Evolutionary conservation across 2,113 vertebrate species (phyloP), one percentile per base, ranked within the genome.

Genomic region (Rhabdomys dilectus): DNA sequence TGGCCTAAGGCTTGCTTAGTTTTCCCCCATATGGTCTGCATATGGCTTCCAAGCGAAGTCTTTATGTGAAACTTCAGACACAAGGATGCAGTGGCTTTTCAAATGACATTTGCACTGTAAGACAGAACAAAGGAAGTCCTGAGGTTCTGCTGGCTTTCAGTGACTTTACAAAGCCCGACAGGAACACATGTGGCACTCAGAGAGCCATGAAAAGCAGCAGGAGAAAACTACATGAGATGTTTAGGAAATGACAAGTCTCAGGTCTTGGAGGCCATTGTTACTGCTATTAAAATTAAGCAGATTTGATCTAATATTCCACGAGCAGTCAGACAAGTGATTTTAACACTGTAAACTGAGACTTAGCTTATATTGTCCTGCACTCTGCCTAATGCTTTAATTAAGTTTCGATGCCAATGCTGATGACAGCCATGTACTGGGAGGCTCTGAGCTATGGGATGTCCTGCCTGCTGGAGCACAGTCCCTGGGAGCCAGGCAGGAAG

Each of bases 271-370:
- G 76, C 73, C 51, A 96, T 97, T 88, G 78, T 91, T 85, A 87
- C 77, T 29, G 91, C 85, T 95, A 97, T 97, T 97, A 97, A 98
- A 98, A 98, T 97, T 97, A 98, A 98, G 96, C 5, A 24, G 73
- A 92, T 97, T 97, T 98, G 97, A 96, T 97, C 91, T 96, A 96
- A 96, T 80, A 92, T 98, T 97, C 96, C 15, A 21, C 81, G 95
- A 84, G 87, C 94, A 96, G 92, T 95, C 90, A 92, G 68, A 95
- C 68, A 4, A 94, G 91, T 94, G 94, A 96, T 94, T 98, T 96
- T 91, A 98, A 94, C 97, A 97, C 80, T 97, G 93, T 94, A 98
- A 97, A 98, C 93, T 96, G 93, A 95, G 94, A 88, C 72, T 96
- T 75, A 66, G 89, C 68, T 95, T 72, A 66, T 48, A 68, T 95